Base-by-base conservation (phyloP, 1,140 invertebrate species). In the Aporrectodea caliginosa region DNA sequence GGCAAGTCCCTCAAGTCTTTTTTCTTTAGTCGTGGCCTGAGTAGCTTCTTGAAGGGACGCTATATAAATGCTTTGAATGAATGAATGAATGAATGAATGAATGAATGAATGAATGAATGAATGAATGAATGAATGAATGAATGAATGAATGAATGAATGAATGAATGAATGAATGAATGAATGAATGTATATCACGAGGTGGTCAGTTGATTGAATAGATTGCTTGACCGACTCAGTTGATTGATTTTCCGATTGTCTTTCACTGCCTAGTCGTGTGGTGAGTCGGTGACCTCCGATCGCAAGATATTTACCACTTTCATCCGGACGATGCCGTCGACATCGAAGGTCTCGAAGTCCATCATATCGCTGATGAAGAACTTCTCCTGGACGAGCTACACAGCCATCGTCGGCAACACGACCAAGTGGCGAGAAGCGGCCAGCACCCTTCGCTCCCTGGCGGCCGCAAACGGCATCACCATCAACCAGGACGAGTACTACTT, bases 321-420 rank as follows among this genome's bases (percentile, higher is more conserved):
- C 16, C 91, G 96, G 85, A 95, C 95, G n/a, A 94, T 97, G 87
- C 95, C 96, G 22, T 94, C 95, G 27, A 94, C 96, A 84, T 94
- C 92, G 70, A 95, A 95, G 92, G 94, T 97, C 33, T 95, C 94
- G 58, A 96, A 97, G 89, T 97, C 95, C 32, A 92, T 98, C 78
- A 92, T 97, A 84, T 92, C 96, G 0, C 88, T 98, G 74, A 87
- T 98, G 79, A 90, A 92, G 33, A 93, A 97, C 88, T 97, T 95
- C 88, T 92, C 93, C 82, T 98, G 97, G 97, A 92, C 93, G 77
- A 95, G 95, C 86, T 98, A 98, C 88, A 93, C 93, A 29, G 94
- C 98, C 77, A 91, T 98, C n/a, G 93, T 93, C 79, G 95, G 97
- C 85, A 91, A 93, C 78, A 88, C 91, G 0, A 58, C 81, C 1